phyloP scores from a whole-genome alignment of 2,888 invertebrate genomes.

The Synergus itoensis region DNA sequence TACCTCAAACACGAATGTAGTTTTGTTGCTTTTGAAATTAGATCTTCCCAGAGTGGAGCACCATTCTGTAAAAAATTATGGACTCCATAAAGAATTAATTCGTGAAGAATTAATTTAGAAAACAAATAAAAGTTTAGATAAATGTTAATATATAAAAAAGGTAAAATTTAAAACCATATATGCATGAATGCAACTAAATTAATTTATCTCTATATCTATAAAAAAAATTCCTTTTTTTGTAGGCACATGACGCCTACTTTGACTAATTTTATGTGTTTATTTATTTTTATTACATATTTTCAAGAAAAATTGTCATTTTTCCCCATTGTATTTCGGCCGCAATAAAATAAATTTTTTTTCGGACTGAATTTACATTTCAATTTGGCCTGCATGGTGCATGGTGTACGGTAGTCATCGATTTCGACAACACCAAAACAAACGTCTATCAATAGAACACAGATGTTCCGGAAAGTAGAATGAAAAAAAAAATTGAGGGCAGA shows the following conservation, averaged over 20 bases:
- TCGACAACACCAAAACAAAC: neutral
- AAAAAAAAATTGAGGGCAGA: neutral
- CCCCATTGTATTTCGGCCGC: too few species aligned
- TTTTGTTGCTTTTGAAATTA: slow-evolving; percentile 95
- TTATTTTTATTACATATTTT: too few species aligned
- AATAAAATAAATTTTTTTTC: neutral
- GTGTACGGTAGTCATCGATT: neutral
- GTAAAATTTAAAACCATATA: too few species aligned
- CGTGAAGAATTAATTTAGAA: neutral
- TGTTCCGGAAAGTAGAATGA: neutral
- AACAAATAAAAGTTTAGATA: too few species aligned
- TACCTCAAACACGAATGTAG: slow-evolving; percentile 96
- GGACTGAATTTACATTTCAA: neutral
- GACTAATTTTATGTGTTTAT: too few species aligned
- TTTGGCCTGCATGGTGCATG: neutral
- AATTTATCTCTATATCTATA: too few species aligned
- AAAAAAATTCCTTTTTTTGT: too few species aligned
- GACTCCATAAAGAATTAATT: neutral
- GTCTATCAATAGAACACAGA: neutral
- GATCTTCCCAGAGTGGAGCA: slow-evolving; percentile 96
- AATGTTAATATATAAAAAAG: too few species aligned
- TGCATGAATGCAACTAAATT: too few species aligned
- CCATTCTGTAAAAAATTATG: slow-evolving; percentile 87
- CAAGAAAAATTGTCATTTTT: too few species aligned
- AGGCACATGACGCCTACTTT: too few species aligned